These are phyloP conservation scores for Gadus chalcogrammus DNA, from an alignment of 2,113 vertebrate genomes.

Conservation along the genomic window DNA sequence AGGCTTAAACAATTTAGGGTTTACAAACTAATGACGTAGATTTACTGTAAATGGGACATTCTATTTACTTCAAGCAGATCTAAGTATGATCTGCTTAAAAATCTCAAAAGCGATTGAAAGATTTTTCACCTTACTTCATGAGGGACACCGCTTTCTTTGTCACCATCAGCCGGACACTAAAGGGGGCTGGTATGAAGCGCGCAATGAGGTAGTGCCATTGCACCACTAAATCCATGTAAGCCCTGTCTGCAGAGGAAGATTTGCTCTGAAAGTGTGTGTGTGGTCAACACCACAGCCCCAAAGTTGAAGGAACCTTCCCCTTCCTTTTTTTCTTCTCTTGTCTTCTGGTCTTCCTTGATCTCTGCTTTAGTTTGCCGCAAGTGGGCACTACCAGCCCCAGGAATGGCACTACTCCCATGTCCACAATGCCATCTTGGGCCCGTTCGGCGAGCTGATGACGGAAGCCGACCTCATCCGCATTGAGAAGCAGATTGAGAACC, in stretches of 20 bases:
- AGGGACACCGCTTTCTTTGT: conserved; percentile 35
- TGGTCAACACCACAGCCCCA: conserved; percentile 57
- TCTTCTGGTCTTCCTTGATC: conserved; percentile 72
- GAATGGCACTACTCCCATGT: conserved; percentile 81
- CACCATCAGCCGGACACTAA: conserved; percentile 33
- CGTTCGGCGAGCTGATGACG: conserved; percentile 88
- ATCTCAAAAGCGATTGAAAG: conserved; percentile 6
- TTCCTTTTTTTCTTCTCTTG: conserved; percentile 55
- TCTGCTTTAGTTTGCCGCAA: conserved; percentile 82
- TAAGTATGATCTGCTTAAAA: neutral
- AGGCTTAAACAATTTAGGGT: neutral
- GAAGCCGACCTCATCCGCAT: conserved; percentile 86
- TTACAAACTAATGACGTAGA: neutral
- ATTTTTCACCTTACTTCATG: conserved; percentile 11
- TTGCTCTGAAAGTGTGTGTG: conserved; percentile 52
- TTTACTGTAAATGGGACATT: neutral
- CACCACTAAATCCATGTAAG: conserved; percentile 90
- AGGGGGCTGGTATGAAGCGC: conserved; percentile 27
- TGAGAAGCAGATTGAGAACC: conserved; percentile 93
- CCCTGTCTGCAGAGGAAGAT: conserved; percentile 67
- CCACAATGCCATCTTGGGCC: conserved; percentile 81
- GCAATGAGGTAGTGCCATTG: conserved; percentile 76
- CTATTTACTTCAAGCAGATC: too few species aligned
- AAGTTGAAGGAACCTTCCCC: conserved; percentile 74
- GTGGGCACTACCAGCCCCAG: conserved; percentile 78